Base-by-base conservation (phyloP, 2,888 invertebrate genomes). In the Nemurella pictetii region DNA sequence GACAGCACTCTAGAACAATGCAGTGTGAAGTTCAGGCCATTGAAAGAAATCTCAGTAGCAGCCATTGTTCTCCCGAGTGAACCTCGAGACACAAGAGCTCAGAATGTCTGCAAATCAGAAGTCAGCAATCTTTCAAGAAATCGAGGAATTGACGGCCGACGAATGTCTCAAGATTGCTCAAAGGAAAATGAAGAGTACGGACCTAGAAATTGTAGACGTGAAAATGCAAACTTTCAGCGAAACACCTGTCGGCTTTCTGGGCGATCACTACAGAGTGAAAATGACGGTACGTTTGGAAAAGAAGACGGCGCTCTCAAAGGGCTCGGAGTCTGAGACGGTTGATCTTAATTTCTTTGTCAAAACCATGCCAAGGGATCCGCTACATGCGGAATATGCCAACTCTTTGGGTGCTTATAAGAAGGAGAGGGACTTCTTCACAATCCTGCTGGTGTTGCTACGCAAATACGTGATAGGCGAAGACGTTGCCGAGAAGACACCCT, bases 401-500 rank as follows among this genome's bases (percentile, higher is more conserved):
- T 5, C 3, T 9, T 5, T 32, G 32, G 32, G 32, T 9, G 32
- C 32, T 3, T 32, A 5, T 9, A 3, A 32, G 32, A 32, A 9
- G 9, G 32, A 32, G 32, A 32, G 32, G 4, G 32, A 32, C 32
- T 32, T 32, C 32, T 32, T 32, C 32, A 32, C 32, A 3, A 32
- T 9, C 4, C 32, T 32, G 32, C 32, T 32, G 4, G 32, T 9
- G 32, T 32, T 32, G 32, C 32, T 32, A 9, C 32, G 32, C 32
- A 32, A 32, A 32, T 9, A 32, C 32, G 32, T 36, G 29, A 73
- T 35, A 35, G 85, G 84, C 35, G 83, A 81, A 72, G 32, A 32
- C 32, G 28, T 80, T 9, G 32, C 32, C 32, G 32, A 32, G 4
- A 9, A 3, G 32, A 3, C 3, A 9, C 32, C 32, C 27, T 89